These are phyloP conservation scores for Alcis repandata DNA, from an alignment of 2,888 invertebrate genomes.

Conservation along the genomic window DNA sequence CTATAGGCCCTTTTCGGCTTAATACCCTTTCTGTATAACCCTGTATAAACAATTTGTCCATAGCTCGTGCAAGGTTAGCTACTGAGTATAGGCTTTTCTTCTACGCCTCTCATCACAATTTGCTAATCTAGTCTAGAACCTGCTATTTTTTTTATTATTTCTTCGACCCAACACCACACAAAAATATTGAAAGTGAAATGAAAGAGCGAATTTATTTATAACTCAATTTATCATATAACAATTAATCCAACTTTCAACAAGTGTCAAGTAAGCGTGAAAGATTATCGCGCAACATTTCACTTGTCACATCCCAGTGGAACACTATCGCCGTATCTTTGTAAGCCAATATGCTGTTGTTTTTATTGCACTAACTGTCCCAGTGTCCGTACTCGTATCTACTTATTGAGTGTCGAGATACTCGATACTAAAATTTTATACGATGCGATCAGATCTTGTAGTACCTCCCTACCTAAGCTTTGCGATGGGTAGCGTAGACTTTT, in stretches of 20 bases:
- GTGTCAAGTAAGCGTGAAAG: background rate
- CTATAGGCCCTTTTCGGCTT: no score
- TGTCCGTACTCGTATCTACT: slow-evolving; percentile 11
- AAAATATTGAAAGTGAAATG: no score
- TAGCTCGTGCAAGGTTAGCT: no score
- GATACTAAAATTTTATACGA: slow-evolving; percentile 2
- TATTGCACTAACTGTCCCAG: slow-evolving; percentile 11
- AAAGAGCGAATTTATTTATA: background rate
- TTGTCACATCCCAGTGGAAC: slow-evolving; percentile 8
- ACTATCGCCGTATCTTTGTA: slow-evolving; percentile 18
- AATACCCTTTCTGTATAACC: no score
- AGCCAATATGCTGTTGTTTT: slow-evolving; percentile 19
- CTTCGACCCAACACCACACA: no score
- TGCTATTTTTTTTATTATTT: no score
- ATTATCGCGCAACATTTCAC: slow-evolving; percentile 16
- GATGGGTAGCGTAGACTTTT: no score
- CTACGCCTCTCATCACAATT: no score
- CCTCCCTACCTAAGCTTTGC: background rate
- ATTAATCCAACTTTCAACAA: slow-evolving; percentile 15
- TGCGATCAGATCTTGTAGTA: background rate
- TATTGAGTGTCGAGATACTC: slow-evolving; percentile 7
- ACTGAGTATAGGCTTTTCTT: no score
- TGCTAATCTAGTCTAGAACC: no score
- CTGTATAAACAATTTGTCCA: no score
- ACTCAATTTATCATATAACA: background rate